A percentile compares a stretch with the other conserved stretches of the same genome.
Conservation (phyloP, 2,888 invertebrate genomes). For the Hypselothyrea guttata region DNA sequence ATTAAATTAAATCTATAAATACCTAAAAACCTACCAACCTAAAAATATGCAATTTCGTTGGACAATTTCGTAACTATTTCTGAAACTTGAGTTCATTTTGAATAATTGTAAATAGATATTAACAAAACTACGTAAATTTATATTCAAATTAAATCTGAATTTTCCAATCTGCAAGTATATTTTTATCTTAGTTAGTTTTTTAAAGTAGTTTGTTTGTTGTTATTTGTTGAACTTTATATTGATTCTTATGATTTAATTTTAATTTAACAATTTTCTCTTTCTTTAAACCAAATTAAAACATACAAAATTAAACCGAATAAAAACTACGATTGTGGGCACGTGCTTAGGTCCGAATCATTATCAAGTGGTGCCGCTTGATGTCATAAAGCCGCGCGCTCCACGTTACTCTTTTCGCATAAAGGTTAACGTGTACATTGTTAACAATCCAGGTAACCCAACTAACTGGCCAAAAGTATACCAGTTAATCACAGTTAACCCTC, state of each 20-base stretch:
- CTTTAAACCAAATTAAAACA: constrained; percentile 14
- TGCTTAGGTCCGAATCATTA: constrained; percentile 81
- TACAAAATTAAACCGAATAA: constrained; percentile 22
- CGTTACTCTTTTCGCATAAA: constrained; percentile 81
- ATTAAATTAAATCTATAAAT: no score
- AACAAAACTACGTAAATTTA: no score
- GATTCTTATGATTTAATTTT: constrained; percentile 34
- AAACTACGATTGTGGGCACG: constrained; percentile 12
- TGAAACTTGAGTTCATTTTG: no score
- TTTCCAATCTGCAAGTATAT: no score
- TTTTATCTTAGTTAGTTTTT: no score
- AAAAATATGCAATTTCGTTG: no score
- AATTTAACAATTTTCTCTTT: constrained; percentile 56
- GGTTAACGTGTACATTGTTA: constrained; percentile 78
- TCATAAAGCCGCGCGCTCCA: constrained; percentile 81
- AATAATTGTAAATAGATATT: no score
- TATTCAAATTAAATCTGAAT: no score
- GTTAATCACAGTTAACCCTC: constrained; percentile 28
- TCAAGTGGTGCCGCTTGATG: constrained; percentile 85
- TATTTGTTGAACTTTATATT: constrained; percentile 24
- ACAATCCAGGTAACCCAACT: constrained; percentile 81
- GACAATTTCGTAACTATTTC: no score
- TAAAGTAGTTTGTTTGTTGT: constrained; percentile 3
- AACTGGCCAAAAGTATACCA: constrained; percentile 36
- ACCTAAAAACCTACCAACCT: no score